Evolutionary conservation across 1,140 invertebrate genomes (phyloP).

Genomic region (Habropoda laboriosa): DNA sequence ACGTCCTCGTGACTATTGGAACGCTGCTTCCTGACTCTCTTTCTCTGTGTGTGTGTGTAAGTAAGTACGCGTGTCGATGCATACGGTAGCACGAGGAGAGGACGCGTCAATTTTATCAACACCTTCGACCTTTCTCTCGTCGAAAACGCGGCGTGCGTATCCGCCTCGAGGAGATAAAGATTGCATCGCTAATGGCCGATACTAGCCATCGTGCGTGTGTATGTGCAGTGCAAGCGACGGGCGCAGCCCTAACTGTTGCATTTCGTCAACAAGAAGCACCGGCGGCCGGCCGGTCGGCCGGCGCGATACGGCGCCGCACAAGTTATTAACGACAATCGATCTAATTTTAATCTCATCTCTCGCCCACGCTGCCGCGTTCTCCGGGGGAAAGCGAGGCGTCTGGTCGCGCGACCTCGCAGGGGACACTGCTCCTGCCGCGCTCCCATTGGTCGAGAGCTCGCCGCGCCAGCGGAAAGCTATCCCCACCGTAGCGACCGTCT

Average conservation of each 20-base stretch:
- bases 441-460: constrained; percentile 33
- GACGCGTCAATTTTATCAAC: constrained; percentile 4
- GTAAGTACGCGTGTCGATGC: too few species aligned
- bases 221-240: too few species aligned
- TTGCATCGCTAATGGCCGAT: constrained; percentile 7
- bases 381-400: constrained; percentile 40
- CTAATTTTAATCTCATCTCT: constrained; percentile 67
- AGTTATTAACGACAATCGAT: constrained; percentile 67
- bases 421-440: constrained; percentile 57
- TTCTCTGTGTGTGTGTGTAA: too few species aligned
- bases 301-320: constrained; percentile 29
- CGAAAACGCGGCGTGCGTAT: too few species aligned
- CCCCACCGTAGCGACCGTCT: not conserved
- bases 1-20: too few species aligned
- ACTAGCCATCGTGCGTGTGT: too few species aligned
- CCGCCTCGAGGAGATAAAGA: not conserved
- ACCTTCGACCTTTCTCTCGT: constrained; percentile 5
- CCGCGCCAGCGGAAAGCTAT: constrained; percentile 56
- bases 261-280: constrained; percentile 35
- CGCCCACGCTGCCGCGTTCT: constrained; percentile 51
- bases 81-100: too few species aligned
- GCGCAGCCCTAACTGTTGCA: constrained; percentile 53
- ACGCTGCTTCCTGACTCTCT: not conserved
- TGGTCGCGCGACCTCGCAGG: constrained; percentile 57
- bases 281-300: too few species aligned